Evolutionary conservation across 2,113 vertebrate species (phyloP).

Genomic region (Pycnonotus jocosus): DNA sequence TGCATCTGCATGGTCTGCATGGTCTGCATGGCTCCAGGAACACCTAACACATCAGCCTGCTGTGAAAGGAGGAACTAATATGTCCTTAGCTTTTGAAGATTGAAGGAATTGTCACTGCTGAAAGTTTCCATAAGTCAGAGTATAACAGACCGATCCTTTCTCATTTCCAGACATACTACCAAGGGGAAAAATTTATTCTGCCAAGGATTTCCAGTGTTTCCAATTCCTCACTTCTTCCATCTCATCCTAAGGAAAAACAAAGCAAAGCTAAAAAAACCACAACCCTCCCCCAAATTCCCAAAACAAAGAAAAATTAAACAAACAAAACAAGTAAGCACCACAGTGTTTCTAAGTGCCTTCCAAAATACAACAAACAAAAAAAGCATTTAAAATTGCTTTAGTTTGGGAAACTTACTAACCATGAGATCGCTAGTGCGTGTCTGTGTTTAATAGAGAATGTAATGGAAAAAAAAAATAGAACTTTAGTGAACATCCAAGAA

Average conservation of each 20-base stretch:
- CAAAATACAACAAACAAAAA: not conserved
- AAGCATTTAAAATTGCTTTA: not conserved
- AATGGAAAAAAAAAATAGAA: constrained; percentile 24
- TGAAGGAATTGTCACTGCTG: not conserved
- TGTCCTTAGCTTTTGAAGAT: not conserved
- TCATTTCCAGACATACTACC: not conserved
- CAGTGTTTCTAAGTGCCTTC: not conserved
- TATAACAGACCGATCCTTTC: not conserved
- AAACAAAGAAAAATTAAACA: not conserved
- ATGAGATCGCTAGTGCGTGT: not conserved
- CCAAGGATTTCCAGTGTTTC: not conserved
- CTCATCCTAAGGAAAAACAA: not conserved
- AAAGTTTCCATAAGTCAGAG: not conserved
- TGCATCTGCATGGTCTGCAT: not conserved
- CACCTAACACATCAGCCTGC: not conserved
- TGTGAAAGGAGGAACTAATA: not conserved
- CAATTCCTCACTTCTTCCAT: not conserved
- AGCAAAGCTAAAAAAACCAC: not conserved
- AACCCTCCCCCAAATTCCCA: not conserved
- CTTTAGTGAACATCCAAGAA: constrained; percentile 34
- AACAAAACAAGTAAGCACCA: not conserved
- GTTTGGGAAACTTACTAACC: constrained; percentile 6
- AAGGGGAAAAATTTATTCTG: not conserved
- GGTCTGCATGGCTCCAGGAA: not conserved
- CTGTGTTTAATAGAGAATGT: constrained; percentile 12